phyloP scores from a whole-genome alignment of 2,797 vertebrate genomes.

The Gadopsis marmoratus region DNA sequence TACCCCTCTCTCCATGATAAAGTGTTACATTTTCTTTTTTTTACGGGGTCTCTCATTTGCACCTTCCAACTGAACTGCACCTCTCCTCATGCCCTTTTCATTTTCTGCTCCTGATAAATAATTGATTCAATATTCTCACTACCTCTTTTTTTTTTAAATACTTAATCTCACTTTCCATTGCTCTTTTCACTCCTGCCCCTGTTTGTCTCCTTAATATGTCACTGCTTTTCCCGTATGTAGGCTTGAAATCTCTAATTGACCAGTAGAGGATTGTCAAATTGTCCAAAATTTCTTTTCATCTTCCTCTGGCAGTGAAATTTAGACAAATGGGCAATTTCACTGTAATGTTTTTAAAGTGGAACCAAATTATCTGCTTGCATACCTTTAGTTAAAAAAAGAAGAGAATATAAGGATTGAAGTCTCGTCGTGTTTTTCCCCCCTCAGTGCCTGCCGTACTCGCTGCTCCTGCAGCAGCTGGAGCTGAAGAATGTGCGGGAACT shows the following conservation, averaged over 20 bases:
- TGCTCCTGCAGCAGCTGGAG: conserved; percentile 97
- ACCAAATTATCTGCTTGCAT: conserved; percentile 41
- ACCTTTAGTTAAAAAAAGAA: conserved; percentile 26
- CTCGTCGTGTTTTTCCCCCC: neutral
- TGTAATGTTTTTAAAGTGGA: conserved; percentile 45
- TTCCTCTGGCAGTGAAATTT: conserved; percentile 71
- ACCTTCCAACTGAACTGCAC: conserved; percentile 38
- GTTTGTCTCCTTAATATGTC: conserved; percentile 63
- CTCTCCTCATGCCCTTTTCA: conserved; percentile 58
- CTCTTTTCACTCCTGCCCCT: conserved; percentile 50
- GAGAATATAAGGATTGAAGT: conserved; percentile 14
- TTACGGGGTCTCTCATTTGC: conserved; percentile 51
- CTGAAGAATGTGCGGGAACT: conserved; percentile 97
- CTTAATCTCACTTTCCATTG: conserved; percentile 56
- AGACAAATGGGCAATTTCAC: conserved; percentile 67
- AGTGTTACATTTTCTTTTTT: conserved; percentile 48
- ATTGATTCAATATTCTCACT: conserved; percentile 74
- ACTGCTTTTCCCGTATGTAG: conserved; percentile 40
- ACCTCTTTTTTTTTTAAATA: conserved; percentile 41
- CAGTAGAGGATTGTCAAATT: conserved; percentile 59
- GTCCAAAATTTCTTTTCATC: conserved; percentile 43
- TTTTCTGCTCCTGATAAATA: conserved; percentile 65
- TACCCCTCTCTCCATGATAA: conserved; percentile 18
- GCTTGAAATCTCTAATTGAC: conserved; percentile 70
- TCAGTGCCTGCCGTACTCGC: conserved; percentile 98